These are phyloP conservation scores for Pongo abelii DNA, from an alignment of 2,113 vertebrate species.

Conservation along the genomic window DNA sequence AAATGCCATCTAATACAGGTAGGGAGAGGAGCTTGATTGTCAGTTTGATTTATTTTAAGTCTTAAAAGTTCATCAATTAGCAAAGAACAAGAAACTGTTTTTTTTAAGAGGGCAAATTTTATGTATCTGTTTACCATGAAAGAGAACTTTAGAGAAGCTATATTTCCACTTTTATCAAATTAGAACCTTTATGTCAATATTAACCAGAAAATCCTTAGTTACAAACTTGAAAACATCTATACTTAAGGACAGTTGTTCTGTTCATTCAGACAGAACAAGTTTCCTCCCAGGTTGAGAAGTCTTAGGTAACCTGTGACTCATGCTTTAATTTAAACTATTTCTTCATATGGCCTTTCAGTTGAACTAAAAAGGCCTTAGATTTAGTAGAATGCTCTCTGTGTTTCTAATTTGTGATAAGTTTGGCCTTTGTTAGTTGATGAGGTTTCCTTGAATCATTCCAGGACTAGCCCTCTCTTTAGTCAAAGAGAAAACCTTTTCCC, in stretches of 20 bases:
- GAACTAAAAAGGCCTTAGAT: conserved; percentile 41
- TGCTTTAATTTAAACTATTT: conserved; percentile 20
- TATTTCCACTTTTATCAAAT: conserved; percentile 24
- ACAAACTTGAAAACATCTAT: conserved; percentile 46
- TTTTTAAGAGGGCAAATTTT: neutral
- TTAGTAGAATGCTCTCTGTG: conserved; percentile 35
- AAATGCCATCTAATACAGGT: conserved; percentile 9
- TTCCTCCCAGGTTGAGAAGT: neutral
- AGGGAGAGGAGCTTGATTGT: neutral
- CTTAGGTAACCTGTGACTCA: conserved; percentile 29
- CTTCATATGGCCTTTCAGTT: neutral
- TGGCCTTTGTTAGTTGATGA: conserved; percentile 40
- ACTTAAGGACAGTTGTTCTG: conserved; percentile 24
- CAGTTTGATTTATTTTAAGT: conserved; percentile 1
- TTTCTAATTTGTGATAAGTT: conserved; percentile 45
- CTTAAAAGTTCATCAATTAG: neutral
- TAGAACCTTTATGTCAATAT: neutral
- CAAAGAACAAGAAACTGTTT: conserved; percentile 36
- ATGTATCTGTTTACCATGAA: conserved; percentile 28
- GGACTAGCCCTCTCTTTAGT: neutral
- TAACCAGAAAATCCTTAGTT: conserved; percentile 45
- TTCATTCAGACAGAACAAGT: conserved; percentile 8
- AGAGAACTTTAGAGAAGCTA: neutral
- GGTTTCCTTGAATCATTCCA: conserved; percentile 22
- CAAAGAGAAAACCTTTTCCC: conserved; percentile 31